phyloP scores from a whole-genome alignment of 2,797 vertebrate genomes.

The Eutrigla gurnardus region DNA sequence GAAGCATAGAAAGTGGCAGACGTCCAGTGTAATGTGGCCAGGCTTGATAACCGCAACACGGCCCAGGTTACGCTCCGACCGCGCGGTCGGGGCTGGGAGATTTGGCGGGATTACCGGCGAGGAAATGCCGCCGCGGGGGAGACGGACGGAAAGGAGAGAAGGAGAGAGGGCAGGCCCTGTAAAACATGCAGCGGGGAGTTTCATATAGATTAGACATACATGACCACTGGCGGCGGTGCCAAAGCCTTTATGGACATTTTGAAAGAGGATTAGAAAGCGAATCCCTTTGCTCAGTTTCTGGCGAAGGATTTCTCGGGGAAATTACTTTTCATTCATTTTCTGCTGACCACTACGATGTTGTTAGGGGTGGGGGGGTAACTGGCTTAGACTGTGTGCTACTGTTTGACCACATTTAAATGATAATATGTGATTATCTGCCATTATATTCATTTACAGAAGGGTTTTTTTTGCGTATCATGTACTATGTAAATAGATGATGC shows the following conservation, averaged over 20 bases:
- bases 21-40: conserved; percentile 75
- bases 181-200: conserved; percentile 78
- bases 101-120: conserved; percentile 78
- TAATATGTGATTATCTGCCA: conserved; percentile 50
- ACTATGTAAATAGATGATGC: not conserved
- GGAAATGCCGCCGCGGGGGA: conserved; percentile 63
- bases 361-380: conserved; percentile 58
- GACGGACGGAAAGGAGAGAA: conserved; percentile 51
- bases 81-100: conserved; percentile 69
- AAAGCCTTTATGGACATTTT: conserved; percentile 77
- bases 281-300: conserved; percentile 83
- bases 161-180: conserved; percentile 62
- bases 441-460: conserved; percentile 31
- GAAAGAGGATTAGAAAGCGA: conserved; percentile 83
- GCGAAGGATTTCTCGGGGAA: conserved; percentile 73
- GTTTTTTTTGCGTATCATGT: not conserved
- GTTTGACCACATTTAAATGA: conserved; percentile 58
- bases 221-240: conserved; percentile 74
- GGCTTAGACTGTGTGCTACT: conserved; percentile 48
- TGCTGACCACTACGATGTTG: conserved; percentile 65
- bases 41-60: conserved; percentile 75
- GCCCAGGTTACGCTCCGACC: conserved; percentile 69
- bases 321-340: conserved; percentile 79
- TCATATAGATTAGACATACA: conserved; percentile 83
- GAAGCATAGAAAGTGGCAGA: conserved; percentile 58